These are phyloP conservation scores for Ladona fulva DNA, from an alignment of 1,140 invertebrate species.

Conservation along the genomic window DNA sequence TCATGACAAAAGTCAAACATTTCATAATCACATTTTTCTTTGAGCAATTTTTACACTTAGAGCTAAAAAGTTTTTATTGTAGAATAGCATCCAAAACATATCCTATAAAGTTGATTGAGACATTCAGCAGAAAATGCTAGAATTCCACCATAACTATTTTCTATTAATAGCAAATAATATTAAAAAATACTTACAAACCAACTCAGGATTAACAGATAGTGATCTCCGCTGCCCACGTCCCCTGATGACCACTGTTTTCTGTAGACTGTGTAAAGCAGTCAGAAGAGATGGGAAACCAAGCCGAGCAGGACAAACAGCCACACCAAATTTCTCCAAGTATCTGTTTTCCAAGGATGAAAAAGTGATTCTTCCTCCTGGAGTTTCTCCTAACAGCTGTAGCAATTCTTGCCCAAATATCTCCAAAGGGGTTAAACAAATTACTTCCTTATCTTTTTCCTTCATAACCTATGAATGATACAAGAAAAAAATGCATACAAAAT, in stretches of 20 bases:
- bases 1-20: too few relatives aligned
- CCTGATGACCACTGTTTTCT: background rate
- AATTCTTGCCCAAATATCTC: slow-evolving; percentile 49
- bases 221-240: background rate
- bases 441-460: background rate
- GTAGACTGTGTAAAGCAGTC: slow-evolving; percentile 19
- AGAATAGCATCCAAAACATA: too few relatives aligned
- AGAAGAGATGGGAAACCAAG: slow-evolving; percentile 44
- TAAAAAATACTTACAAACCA: background rate
- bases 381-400: slow-evolving; percentile 43
- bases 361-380: slow-evolving; percentile 39
- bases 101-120: too few relatives aligned
- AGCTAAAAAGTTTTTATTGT: too few relatives aligned
- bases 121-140: too few relatives aligned
- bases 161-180: background rate
- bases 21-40: too few relatives aligned
- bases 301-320: slow-evolving; percentile 42
- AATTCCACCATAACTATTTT: too few relatives aligned
- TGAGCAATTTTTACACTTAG: too few relatives aligned
- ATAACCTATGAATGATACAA: background rate
- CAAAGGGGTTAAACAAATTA: slow-evolving; percentile 44
- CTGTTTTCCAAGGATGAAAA: slow-evolving; percentile 45
- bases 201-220: background rate
- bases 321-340: slow-evolving; percentile 45
- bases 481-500: too few relatives aligned